Evolutionary conservation across 2,113 vertebrate species (phyloP).

Genomic region (Platysternon megacephalum): DNA sequence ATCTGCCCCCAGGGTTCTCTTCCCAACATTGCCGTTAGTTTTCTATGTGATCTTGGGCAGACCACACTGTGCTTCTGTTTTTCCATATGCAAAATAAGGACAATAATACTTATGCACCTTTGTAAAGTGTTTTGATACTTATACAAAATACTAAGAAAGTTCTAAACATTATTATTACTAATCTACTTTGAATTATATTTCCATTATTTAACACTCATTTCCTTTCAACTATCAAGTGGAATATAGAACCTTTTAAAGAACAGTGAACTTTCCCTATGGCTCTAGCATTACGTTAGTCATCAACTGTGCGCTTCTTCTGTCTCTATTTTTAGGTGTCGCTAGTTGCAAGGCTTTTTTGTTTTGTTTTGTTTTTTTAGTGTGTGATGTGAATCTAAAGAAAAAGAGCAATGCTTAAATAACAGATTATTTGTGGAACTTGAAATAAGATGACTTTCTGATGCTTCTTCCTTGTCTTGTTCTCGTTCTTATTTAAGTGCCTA

Average conservation of each 20-base stretch:
- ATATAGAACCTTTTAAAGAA: not conserved
- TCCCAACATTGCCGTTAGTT: not conserved
- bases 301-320: not conserved
- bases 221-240: not conserved
- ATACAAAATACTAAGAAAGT: not conserved
- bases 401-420: not conserved
- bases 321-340: not conserved
- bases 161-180: not conserved
- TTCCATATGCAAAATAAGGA: not conserved
- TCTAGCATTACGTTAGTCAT: not conserved
- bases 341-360: not conserved
- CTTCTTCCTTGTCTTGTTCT: not conserved
- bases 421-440: not conserved
- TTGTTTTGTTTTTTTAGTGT: not conserved
- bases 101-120: not conserved
- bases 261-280: not conserved
- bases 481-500: not conserved
- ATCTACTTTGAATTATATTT: not conserved
- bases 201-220: not conserved
- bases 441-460: not conserved
- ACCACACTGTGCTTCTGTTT: not conserved
- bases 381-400: not conserved
- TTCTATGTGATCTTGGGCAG: not conserved
- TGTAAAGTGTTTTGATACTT: not conserved
- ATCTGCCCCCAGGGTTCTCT: not conserved